Evolutionary conservation across 2,113 vertebrate genomes (phyloP).

Genomic region (Triplophysa tibetana): DNA sequence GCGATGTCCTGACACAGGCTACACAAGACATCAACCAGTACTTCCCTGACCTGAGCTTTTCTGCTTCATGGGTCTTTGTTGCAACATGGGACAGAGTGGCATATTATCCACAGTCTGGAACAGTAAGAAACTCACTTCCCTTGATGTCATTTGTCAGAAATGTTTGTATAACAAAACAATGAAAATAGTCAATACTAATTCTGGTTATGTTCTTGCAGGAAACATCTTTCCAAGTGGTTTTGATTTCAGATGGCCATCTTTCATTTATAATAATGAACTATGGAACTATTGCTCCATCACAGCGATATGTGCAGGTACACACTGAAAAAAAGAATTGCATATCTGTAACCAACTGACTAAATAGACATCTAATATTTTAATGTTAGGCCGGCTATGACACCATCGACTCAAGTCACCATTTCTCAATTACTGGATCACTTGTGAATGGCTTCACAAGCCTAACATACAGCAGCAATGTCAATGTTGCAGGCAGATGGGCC

Average conservation of each 20-base stretch:
- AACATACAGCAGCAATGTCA: too few species aligned
- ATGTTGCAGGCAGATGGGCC: too few species aligned
- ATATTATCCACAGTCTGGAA: too few species aligned
- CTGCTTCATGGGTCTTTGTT: too few species aligned
- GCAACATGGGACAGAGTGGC: too few species aligned
- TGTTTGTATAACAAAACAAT: not conserved
- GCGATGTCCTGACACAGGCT: too few species aligned
- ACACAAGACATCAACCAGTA: too few species aligned
- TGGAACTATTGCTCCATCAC: not conserved
- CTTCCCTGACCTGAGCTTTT: too few species aligned
- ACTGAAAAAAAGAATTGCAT: not conserved
- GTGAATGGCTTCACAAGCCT: not conserved
- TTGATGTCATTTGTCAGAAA: not conserved
- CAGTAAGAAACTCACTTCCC: too few species aligned
- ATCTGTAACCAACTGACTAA: not conserved
- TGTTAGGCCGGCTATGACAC: constrained; percentile 67
- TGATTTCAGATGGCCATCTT: constrained; percentile 50
- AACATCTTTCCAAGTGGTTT: constrained; percentile 60
- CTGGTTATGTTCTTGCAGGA: constrained; percentile 29
- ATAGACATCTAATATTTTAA: not conserved
- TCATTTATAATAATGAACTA: constrained; percentile 19
- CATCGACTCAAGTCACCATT: constrained; percentile 34
- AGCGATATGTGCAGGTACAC: constrained; percentile 30
- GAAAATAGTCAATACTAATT: not conserved
- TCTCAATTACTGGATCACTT: constrained; percentile 41